Conservation (phyloP, 64 coral and sea anemone genomes). For the Actinia tenebrosa region DNA sequence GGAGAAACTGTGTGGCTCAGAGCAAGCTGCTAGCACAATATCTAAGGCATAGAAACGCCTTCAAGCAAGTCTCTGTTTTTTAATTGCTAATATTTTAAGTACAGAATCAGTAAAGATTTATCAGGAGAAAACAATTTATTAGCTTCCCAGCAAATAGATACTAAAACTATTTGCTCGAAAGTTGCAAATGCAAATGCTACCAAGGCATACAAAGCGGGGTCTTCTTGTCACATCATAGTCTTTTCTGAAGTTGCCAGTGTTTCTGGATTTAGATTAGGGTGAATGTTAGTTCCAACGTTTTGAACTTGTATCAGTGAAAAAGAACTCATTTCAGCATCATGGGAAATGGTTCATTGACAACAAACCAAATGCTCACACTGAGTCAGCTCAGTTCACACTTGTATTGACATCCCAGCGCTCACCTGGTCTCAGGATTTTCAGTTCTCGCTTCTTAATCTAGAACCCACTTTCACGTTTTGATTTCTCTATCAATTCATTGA, state of each 20-base stretch:
- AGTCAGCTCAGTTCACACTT: neutral
- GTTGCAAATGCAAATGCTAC: conserved; percentile 4
- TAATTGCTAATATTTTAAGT: neutral
- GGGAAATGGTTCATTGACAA: neutral
- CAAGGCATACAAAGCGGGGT: neutral
- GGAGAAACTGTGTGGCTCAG: neutral
- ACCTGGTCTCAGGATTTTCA: neutral
- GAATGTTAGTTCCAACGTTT: neutral
- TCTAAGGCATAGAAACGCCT: neutral
- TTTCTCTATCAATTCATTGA: neutral
- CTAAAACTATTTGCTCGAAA: neutral
- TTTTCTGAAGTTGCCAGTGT: neutral
- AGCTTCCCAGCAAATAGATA: neutral
- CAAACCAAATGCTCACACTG: neutral
- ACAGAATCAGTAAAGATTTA: neutral
- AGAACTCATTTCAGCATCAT: neutral
- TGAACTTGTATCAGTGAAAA: neutral
- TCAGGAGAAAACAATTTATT: neutral
- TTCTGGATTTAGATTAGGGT: neutral
- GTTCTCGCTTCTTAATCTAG: neutral
- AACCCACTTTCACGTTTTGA: neutral
- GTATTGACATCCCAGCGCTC: neutral
- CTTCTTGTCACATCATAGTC: neutral
- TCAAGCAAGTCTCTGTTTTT: neutral
- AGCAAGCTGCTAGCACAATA: neutral